Percentiles rank a stretch among this genome's conserved stretches.
These are phyloP conservation scores for Synergus itoensis DNA, from an alignment of 2,888 invertebrate genomes.

Conservation along the genomic window DNA sequence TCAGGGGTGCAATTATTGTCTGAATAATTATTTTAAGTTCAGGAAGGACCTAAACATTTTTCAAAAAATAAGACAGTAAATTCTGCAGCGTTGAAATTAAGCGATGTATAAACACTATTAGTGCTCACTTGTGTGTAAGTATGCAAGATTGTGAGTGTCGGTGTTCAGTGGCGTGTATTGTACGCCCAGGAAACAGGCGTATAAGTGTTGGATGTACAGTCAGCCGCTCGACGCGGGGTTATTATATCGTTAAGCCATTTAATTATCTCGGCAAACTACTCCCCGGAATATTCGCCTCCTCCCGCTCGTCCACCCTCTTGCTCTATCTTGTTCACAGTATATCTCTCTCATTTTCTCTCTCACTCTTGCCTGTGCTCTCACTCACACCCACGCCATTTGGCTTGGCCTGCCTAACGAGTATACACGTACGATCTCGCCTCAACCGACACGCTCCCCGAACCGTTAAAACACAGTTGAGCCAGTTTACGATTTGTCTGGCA, in stretches of 20 bases:
- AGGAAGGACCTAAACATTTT: neutral
- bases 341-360: slow-evolving; percentile 80
- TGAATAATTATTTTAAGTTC: no score
- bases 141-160: neutral
- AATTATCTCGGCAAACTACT: slow-evolving; percentile 77
- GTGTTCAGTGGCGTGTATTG: neutral
- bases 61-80: slow-evolving; percentile 1
- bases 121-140: neutral
- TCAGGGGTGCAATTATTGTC: neutral
- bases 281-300: slow-evolving; percentile 72
- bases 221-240: slow-evolving; percentile 71
- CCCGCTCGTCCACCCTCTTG: slow-evolving; percentile 45
- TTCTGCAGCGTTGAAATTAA: neutral
- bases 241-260: slow-evolving; percentile 78
- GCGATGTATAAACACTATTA: slow-evolving; percentile 9
- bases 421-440: slow-evolving; percentile 55
- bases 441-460: slow-evolving; percentile 61
- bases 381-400: slow-evolving; percentile 45
- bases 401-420: slow-evolving; percentile 53
- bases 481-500: slow-evolving; percentile 69
- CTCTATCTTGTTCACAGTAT: slow-evolving; percentile 44
- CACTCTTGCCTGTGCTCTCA: slow-evolving; percentile 1
- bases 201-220: slow-evolving; percentile 55
- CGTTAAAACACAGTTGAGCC: slow-evolving; percentile 65
- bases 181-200: slow-evolving; percentile 34